Evolutionary conservation across 2,113 vertebrate species (phyloP).

Genomic region (Dolichotis patagonum): DNA sequence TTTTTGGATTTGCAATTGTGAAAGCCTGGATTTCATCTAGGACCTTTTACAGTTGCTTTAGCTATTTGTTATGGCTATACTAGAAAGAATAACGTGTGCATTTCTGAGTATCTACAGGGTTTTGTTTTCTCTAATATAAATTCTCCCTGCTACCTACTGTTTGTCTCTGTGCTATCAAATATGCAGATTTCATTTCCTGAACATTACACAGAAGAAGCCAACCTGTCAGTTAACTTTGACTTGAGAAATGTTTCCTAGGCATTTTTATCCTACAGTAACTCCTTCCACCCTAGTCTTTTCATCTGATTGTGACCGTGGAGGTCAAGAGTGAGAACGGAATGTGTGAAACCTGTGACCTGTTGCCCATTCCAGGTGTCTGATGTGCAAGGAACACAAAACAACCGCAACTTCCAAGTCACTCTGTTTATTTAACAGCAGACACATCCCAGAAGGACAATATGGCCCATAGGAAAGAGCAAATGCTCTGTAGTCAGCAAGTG

Average conservation of each 20-base stretch:
- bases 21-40: not conserved
- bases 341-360: fast-evolving
- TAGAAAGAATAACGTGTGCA: not conserved
- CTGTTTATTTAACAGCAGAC: not conserved
- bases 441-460: not conserved
- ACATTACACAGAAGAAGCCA: not conserved
- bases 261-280: not conserved
- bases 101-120: not conserved
- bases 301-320: not conserved
- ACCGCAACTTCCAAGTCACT: not conserved
- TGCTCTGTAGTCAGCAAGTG: not conserved
- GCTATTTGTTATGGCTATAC: not conserved
- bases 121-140: not conserved
- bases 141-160: not conserved
- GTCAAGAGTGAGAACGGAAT: not conserved
- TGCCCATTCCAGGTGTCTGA: not conserved
- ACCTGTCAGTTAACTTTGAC: not conserved
- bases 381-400: not conserved
- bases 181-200: not conserved
- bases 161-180: not conserved
- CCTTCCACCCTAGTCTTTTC: no score
- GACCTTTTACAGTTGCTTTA: not conserved
- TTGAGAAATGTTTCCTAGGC: not conserved
- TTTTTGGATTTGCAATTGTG: not conserved
- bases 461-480: not conserved